phyloP scores from a whole-genome alignment of 2,888 invertebrate species.

The Noctua pronuba region DNA sequence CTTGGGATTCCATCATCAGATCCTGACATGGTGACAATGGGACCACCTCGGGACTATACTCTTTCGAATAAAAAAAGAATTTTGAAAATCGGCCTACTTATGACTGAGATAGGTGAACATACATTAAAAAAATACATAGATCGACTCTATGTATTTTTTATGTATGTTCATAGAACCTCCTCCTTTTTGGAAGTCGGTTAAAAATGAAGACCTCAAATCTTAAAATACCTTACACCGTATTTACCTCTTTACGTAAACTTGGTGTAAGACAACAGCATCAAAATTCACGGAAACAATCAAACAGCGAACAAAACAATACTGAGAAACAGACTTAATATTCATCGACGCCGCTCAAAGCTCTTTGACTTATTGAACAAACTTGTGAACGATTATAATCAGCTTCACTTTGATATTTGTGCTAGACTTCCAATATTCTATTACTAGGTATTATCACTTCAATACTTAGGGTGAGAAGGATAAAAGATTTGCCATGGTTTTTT shows the following conservation, averaged over 20 bases:
- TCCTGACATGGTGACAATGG: too few species aligned
- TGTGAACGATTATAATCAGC: background rate
- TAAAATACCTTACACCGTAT: background rate
- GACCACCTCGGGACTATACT: too few species aligned
- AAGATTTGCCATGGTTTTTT: background rate
- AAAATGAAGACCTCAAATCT: background rate
- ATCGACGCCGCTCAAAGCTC: slow-evolving; percentile 12
- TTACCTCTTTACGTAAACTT: background rate
- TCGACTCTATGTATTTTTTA: too few species aligned
- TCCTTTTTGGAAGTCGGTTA: too few species aligned
- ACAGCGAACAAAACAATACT: background rate
- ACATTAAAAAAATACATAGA: too few species aligned
- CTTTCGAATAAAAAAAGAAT: too few species aligned
- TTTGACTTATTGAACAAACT: slow-evolving; percentile 22
- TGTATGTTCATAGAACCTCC: too few species aligned
- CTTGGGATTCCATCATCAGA: too few species aligned
- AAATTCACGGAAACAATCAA: background rate
- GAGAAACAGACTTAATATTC: slow-evolving; percentile 24
- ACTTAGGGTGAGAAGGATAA: background rate
- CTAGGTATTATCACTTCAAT: background rate
- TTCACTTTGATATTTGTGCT: slow-evolving; percentile 19
- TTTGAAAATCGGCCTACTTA: too few species aligned
- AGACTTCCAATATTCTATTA: slow-evolving; percentile 4
- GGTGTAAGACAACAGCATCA: background rate
- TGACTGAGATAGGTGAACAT: too few species aligned